These are phyloP conservation scores for Atherinosoma microstoma DNA, from an alignment of 2,797 vertebrate species.

Conservation along the genomic window DNA sequence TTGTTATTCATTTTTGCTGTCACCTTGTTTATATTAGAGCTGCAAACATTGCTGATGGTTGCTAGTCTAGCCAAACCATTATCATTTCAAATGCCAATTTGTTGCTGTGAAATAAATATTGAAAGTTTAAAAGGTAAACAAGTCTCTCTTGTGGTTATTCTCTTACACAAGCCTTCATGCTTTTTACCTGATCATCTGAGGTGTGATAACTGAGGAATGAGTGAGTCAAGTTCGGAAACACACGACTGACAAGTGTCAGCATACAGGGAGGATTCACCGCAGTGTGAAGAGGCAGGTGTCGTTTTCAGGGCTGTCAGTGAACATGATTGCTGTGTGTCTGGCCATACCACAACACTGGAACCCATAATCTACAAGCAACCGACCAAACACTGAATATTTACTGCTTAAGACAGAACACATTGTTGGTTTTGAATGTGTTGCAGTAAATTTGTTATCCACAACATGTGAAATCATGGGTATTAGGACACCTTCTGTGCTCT, in stretches of 20 bases:
- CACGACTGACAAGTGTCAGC: conserved; percentile 35
- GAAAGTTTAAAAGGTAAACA: neutral
- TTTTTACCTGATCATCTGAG: conserved; percentile 31
- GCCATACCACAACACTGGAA: conserved; percentile 10
- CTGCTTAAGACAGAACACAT: conserved; percentile 1
- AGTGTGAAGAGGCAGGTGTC: conserved; percentile 39
- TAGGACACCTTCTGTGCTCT: conserved; percentile 50
- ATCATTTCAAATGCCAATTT: neutral
- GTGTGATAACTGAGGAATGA: conserved; percentile 46
- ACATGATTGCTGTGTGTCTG: conserved; percentile 9
- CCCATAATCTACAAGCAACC: conserved; percentile 21
- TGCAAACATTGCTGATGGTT: neutral
- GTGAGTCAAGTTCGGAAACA: conserved; percentile 42
- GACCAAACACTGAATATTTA: neutral
- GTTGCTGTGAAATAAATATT: neutral
- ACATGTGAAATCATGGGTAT: conserved; percentile 25
- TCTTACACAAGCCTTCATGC: conserved; percentile 22
- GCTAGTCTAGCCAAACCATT: neutral
- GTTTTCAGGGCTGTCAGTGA: conserved; percentile 25
- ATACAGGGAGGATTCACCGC: conserved; percentile 36
- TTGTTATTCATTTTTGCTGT: neutral
- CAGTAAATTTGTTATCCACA: conserved; percentile 44
- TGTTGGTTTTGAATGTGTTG: conserved; percentile 18
- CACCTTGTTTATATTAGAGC: neutral
- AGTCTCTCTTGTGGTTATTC: neutral